Conservation (phyloP, 92 coral and sea anemone genomes). For the Heteractis magnifica region DNA sequence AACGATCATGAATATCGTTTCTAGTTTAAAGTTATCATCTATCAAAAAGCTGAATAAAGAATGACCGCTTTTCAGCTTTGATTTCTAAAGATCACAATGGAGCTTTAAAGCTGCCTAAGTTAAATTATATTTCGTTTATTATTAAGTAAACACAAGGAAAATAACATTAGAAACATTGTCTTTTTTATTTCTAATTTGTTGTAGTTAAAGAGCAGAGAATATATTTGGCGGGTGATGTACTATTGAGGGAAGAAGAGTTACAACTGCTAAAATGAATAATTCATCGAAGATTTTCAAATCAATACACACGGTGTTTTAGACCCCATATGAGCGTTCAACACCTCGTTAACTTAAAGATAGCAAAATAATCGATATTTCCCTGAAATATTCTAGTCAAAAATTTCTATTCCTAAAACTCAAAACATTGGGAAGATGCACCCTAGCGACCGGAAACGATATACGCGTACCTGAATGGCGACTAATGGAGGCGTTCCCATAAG, state of each 20-base stretch:
- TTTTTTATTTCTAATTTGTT: not conserved
- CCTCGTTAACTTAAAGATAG: not conserved
- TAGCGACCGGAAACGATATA: slow-evolving; percentile 1
- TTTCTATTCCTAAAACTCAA: not conserved
- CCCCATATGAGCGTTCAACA: not conserved
- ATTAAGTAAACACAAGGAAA: not conserved
- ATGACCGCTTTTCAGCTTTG: no score
- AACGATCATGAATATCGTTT: no score
- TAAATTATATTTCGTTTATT: no score
- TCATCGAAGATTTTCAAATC: not conserved
- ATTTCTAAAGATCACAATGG: no score
- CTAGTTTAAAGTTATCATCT: no score
- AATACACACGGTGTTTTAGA: not conserved
- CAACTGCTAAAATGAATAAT: not conserved
- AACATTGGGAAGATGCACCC: slow-evolving; percentile 5
- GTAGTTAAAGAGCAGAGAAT: no score
- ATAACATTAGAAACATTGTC: not conserved
- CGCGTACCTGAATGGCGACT: slow-evolving; percentile 89
- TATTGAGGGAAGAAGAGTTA: not conserved
- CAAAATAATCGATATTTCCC: not conserved
- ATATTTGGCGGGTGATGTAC: not conserved
- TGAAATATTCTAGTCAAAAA: not conserved
- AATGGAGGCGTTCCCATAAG: slow-evolving; percentile 97
- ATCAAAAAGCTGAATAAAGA: no score
- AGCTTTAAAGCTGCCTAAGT: no score